Conservation (phyloP, 2,888 invertebrate species). For the Xanthia togata region DNA sequence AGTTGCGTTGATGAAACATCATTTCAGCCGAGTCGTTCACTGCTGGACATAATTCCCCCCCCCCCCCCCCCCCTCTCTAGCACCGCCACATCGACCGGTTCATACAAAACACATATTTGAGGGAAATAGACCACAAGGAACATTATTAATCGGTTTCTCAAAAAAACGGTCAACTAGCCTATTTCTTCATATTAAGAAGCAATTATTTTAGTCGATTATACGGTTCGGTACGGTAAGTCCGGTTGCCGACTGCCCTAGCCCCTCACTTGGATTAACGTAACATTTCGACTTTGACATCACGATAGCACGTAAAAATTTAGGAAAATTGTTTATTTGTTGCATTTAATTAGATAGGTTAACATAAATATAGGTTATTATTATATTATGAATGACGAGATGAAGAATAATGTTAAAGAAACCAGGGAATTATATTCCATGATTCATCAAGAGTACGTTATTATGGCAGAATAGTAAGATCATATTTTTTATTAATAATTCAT, state of each 20-base stretch:
- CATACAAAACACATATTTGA: not conserved
- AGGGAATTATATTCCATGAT: slow-evolving; percentile 94
- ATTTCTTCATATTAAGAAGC: not conserved
- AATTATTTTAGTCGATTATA: not conserved
- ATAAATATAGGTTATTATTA: not conserved
- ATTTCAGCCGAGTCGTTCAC: too few relatives aligned
- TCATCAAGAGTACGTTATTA: slow-evolving; percentile 96
- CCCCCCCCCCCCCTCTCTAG: too few relatives aligned
- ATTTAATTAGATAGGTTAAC: not conserved
- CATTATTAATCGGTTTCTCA: not conserved
- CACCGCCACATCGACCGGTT: too few relatives aligned
- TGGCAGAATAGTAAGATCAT: slow-evolving; percentile 96
- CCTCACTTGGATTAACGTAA: slow-evolving; percentile 1
- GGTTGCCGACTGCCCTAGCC: not conserved
- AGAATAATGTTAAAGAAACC: slow-evolving; percentile 87
- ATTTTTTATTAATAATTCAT: not conserved
- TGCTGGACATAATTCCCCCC: too few relatives aligned
- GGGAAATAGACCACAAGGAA: not conserved
- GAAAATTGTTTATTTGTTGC: slow-evolving; percentile 3
- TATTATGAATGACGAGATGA: slow-evolving; percentile 80
- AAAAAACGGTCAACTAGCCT: not conserved
- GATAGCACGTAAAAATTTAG: not conserved
- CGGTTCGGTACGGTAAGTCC: not conserved
- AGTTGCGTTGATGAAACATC: not conserved
- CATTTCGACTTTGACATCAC: slow-evolving; percentile 12